A percentile compares a stretch with the other conserved stretches of the same genome.
Conservation (phyloP, 1,140 invertebrate genomes). For the Euura saliciscinereae region DNA sequence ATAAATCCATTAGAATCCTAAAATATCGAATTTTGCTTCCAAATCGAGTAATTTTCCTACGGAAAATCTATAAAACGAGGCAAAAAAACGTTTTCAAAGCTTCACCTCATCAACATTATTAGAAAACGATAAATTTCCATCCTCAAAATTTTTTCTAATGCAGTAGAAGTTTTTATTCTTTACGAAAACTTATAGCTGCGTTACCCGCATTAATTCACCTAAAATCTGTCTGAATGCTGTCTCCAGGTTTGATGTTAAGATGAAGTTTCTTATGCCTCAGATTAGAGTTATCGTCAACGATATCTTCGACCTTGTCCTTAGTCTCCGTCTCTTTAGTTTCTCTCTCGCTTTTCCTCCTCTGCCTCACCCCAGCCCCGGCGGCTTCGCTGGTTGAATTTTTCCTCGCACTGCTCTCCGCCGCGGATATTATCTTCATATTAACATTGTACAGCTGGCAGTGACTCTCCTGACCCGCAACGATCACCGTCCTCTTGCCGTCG, state of each 20-base stretch:
- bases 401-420: conserved; percentile 43
- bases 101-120: too few species aligned
- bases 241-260: conserved; percentile 73
- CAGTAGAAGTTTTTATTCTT: not conserved
- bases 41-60: too few species aligned
- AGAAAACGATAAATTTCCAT: too few species aligned
- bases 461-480: conserved; percentile 91
- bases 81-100: too few species aligned
- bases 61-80: too few species aligned
- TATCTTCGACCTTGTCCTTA: conserved; percentile 56
- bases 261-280: conserved; percentile 68
- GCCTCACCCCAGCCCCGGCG: conserved; percentile 43
- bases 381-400: conserved; percentile 21
- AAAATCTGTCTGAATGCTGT: conserved; percentile 84
- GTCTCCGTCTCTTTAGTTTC: conserved; percentile 50
- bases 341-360: conserved; percentile 47
- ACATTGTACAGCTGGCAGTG: conserved; percentile 89
- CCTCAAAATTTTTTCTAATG: too few species aligned
- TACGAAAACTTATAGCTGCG: conserved; percentile 4
- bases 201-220: conserved; percentile 55
- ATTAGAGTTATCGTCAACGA: conserved; percentile 54
- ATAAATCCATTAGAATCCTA: too few species aligned
- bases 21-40: too few species aligned
- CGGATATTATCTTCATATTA: conserved; percentile 67
- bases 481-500: conserved; percentile 72